Evolutionary conservation across 2,797 vertebrate genomes (phyloP), one percentile per base, ranked within the genome.

Genomic region (Todus mexicanus): DNA sequence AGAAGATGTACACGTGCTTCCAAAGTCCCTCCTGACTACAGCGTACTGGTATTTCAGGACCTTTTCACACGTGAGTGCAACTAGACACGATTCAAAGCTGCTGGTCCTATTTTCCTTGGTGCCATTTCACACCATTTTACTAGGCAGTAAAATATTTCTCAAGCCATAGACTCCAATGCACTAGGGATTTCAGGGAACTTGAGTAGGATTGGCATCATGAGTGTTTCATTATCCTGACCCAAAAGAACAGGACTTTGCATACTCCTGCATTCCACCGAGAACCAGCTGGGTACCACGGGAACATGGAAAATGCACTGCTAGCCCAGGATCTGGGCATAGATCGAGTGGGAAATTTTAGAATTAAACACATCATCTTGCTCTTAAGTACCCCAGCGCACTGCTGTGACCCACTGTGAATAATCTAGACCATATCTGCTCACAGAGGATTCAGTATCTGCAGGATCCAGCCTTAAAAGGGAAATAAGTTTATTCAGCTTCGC

Each of bases 291-390:
- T 37, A 57, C 12, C 56, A 29, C 5, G 51, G 37, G 29, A 61
- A 64, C 0, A 3, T 26, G 19, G 48, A 29, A 16, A 63, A 6
- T 0, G 2, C 37, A 19, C 48, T 16, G 19, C 26, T 35, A 48
- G 31, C 78, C 65, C 27, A 3, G 2, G 4, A 37, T 26, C 2
- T 45, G 57, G 54, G 35, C 45, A 71, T 6, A n/a, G 50, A 15
- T 1, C 43, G 42, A 84, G 57, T 1, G 15, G 20, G 27, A 71
- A 3, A 2, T 16, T 66, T 59, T 48, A 83, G 7, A 48, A 48
- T 42, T 47, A 89, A 84, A 57, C 26, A 3, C 8, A 68, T 47
- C 22, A 18, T 7, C n/a, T 69, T 29, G 43, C 29, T 87, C 23
- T 61, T 61, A 65, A 65, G 18, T 38, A 50, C 23, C 50, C 27